Conservation (phyloP, 2,113 vertebrate genomes). For the Ariopsis seemanni region DNA sequence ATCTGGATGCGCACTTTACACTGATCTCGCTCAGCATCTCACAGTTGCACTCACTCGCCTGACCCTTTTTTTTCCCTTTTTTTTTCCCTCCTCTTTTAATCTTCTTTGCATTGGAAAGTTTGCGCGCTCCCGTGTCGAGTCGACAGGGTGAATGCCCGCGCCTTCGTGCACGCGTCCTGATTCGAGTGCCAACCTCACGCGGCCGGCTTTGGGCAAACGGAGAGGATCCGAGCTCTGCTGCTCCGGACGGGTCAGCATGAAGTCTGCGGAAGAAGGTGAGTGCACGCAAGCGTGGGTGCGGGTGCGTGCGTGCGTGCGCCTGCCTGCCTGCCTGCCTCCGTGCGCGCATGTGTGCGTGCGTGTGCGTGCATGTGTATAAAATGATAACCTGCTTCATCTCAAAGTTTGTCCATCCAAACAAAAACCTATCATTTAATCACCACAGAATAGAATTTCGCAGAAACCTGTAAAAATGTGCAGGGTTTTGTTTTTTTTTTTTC, state of each 20-base stretch:
- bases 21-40: background rate
- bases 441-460: no score
- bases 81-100: no score
- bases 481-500: background rate
- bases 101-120: slow-evolving; percentile 17
- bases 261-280: slow-evolving; percentile 92
- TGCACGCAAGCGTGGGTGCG: background rate
- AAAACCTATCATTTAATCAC: background rate
- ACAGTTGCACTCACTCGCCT: background rate
- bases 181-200: slow-evolving; percentile 77
- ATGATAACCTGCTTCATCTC: background rate
- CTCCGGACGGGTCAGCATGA: slow-evolving; percentile 76
- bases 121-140: slow-evolving; percentile 23
- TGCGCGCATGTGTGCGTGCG: background rate
- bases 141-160: slow-evolving; percentile 76
- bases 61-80: background rate
- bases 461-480: background rate
- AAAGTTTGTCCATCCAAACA: background rate
- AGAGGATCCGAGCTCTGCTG: slow-evolving; percentile 68
- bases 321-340: background rate
- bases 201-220: slow-evolving; percentile 67
- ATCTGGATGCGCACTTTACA: slow-evolving; percentile 7
- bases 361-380: background rate
- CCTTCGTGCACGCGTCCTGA: slow-evolving; percentile 64
- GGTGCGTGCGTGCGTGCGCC: background rate